Base-by-base conservation (phyloP, 1,140 invertebrate genomes). In the Spodoptera frugiperda region DNA sequence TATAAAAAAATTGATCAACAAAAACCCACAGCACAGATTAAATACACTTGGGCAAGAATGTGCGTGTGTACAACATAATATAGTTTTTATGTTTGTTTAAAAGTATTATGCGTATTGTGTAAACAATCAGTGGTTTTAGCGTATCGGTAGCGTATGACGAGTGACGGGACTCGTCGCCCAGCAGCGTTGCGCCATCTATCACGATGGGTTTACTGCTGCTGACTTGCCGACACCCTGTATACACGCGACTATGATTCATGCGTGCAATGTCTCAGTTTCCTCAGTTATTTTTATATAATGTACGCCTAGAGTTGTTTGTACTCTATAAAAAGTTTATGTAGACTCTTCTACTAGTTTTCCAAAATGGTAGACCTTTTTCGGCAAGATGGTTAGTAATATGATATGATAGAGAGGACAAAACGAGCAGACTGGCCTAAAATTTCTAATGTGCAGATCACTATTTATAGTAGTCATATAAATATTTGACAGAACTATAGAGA, bases 181-280 rank as follows among this genome's bases (percentile, higher is more conserved):
- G 14, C n/a, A 33, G 4, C 33, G n/a, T n/a, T 59, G 30, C 44
- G 63, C 57, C 30, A 33, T 30, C 33, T 39, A 25, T 53, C 25
- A 33, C 30, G 21, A 51, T 33, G 25, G 30, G 51, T 76, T 76
- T 57, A 76, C 53, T 33, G 33, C 53, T 49, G 19, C 53, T 21
- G 39, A 68, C 63, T 51, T n/a, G 21, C 25, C 33, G 33, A 39
- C 33, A 39, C 33, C 33, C 33, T 74, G 72, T 68, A 68, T 57
- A 57, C 67, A 76, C 63, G 46, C 46, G 30, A 76, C 30, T 19
- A 49, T 76, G 61, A 76, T 67, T 67, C 61, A 76, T 65, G 61
- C 61, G 39, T 21, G n/a, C 57, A 61, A 44, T 48, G 61, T 65
- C 61, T 65, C 61, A 65, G 61, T 65, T 65, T 65, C 15, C 33